These are phyloP conservation scores for Zophobas morio DNA, from an alignment of 1,140 invertebrate species.

Conservation along the genomic window DNA sequence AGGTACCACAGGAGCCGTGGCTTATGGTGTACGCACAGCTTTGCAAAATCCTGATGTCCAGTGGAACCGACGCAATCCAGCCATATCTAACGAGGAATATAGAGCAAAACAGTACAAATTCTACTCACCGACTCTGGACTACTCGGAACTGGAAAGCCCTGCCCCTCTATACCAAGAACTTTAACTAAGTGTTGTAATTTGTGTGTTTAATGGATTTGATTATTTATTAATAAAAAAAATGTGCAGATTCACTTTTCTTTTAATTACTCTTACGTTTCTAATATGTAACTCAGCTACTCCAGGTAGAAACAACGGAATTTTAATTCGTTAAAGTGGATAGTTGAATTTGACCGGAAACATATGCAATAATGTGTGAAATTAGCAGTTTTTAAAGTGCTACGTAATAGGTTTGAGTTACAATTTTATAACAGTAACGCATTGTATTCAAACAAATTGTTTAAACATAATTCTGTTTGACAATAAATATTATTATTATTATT, in stretches of 20 bases:
- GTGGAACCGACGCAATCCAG: conserved; percentile 80
- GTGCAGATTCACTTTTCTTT: background rate
- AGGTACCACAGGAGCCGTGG: conserved; percentile 74
- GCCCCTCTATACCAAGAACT: conserved; percentile 75
- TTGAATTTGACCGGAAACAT: no score
- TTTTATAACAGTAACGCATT: no score
- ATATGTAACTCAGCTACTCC: no score
- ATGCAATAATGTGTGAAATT: no score
- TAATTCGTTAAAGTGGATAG: no score
- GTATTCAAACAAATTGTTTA: no score
- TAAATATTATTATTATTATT: no score
- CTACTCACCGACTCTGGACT: conserved; percentile 76
- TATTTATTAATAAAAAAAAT: background rate
- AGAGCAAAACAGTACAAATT: conserved; percentile 87
- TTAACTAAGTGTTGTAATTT: background rate
- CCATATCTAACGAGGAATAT: conserved; percentile 87
- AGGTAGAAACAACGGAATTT: no score
- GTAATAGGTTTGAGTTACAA: no score
- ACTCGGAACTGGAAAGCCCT: conserved; percentile 73
- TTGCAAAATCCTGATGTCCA: conserved; percentile 83
- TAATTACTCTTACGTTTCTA: background rate
- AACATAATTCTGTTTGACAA: no score
- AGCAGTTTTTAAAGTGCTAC: no score
- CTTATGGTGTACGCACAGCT: conserved; percentile 81
- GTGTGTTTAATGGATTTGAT: conserved; percentile 7